phyloP scores from a whole-genome alignment of 2,888 invertebrate genomes.

The Andrena praecox region DNA sequence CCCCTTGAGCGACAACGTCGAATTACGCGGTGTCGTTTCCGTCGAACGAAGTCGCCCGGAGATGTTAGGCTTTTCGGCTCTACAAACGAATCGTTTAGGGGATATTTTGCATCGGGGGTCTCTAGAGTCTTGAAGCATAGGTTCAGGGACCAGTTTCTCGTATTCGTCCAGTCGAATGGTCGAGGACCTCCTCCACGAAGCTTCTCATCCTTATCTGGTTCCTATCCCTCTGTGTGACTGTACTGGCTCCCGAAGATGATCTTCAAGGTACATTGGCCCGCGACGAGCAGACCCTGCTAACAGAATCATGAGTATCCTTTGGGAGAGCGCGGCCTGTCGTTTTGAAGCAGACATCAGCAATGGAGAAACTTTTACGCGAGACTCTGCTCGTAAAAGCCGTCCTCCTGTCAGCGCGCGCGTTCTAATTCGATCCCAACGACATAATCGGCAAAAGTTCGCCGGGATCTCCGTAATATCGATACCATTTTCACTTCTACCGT shows the following conservation, averaged over 20 bases:
- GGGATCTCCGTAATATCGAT: slow-evolving; percentile 2
- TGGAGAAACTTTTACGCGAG: slow-evolving; percentile 22
- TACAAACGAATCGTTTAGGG: background rate
- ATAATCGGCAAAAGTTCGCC: slow-evolving; percentile 11
- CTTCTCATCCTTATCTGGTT: too few relatives aligned
- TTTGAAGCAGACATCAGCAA: slow-evolving; percentile 5
- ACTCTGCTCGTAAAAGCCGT: slow-evolving; percentile 15
- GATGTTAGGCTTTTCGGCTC: background rate
- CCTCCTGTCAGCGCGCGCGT: slow-evolving; percentile 8
- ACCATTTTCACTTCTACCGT: slow-evolving; percentile 13
- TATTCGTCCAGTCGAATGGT: background rate
- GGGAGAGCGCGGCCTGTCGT: background rate
- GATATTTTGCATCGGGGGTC: background rate
- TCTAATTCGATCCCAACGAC: slow-evolving; percentile 8
- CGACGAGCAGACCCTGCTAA: background rate
- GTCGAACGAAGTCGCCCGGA: background rate
- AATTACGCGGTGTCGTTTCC: slow-evolving; percentile 59
- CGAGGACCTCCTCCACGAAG: too few relatives aligned
- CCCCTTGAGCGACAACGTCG: slow-evolving; percentile 67
- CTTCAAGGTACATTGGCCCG: too few relatives aligned
- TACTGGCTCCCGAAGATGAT: background rate
- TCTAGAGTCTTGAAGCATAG: background rate
- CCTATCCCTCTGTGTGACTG: too few relatives aligned
- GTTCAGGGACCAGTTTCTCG: background rate
- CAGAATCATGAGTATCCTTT: slow-evolving; percentile 7